Evolutionary conservation across 1,140 invertebrate genomes (phyloP).

Genomic region (Homalodisca vitripennis): DNA sequence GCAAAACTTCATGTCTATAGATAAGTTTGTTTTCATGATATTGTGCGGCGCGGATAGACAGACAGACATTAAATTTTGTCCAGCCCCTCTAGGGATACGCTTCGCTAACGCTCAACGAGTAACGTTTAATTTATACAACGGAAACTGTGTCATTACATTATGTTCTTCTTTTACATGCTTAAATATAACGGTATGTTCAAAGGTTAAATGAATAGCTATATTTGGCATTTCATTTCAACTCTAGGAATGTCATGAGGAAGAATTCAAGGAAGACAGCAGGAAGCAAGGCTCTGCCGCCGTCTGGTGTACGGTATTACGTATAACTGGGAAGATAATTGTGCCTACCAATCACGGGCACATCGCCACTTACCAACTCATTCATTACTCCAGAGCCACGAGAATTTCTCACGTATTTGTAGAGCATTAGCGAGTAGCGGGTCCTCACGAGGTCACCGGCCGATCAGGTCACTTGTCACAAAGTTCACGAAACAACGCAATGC

Average conservation of each 20-base stretch:
- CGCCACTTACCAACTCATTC: background rate
- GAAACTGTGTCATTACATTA: too few relatives aligned
- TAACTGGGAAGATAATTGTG: constrained; percentile 2
- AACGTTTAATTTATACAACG: too few relatives aligned
- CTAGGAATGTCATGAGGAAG: background rate
- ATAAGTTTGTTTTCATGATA: too few relatives aligned
- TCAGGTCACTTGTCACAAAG: background rate
- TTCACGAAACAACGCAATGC: background rate
- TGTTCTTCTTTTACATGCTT: too few relatives aligned
- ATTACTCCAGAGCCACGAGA: background rate
- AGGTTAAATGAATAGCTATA: too few relatives aligned
- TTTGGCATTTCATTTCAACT: background rate
- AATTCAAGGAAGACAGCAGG: background rate
- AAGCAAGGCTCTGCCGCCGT: background rate
- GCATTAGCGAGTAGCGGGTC: background rate
- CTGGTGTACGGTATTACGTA: background rate
- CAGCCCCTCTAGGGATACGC: too few relatives aligned
- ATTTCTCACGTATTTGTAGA: constrained; percentile 11
- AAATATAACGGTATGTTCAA: too few relatives aligned
- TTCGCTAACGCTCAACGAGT: too few relatives aligned
- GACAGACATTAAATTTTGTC: too few relatives aligned
- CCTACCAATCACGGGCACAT: background rate
- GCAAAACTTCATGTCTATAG: too few relatives aligned
- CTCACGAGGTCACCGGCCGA: constrained; percentile 2
- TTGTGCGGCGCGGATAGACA: too few relatives aligned